Percentiles rank a stretch among this genome's conserved stretches.
Evolutionary conservation across 2,113 vertebrate species (phyloP).

Genomic region (Egretta garzetta): DNA sequence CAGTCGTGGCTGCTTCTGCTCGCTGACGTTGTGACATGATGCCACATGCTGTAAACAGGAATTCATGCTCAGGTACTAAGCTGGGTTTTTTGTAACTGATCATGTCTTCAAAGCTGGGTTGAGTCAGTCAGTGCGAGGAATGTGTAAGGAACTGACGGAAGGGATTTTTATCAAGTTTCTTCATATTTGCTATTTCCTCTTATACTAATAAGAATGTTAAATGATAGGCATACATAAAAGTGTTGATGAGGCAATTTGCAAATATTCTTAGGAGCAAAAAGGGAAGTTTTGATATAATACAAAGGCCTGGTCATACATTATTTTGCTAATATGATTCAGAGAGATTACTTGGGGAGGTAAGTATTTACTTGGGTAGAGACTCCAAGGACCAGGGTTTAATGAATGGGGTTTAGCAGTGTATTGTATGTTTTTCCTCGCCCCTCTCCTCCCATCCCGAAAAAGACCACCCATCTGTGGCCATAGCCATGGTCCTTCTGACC

Average conservation of each 20-base stretch:
- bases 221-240: neutral
- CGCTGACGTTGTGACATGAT: neutral
- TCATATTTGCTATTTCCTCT: neutral
- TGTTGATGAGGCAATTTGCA: neutral
- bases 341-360: neutral
- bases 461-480: neutral
- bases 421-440: neutral
- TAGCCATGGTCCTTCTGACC: neutral
- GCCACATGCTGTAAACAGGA: neutral
- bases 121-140: neutral
- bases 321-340: neutral
- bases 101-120: neutral
- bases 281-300: neutral
- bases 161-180: neutral
- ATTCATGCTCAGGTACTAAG: neutral
- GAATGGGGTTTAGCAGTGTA: neutral
- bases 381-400: neutral
- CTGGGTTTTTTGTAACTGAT: neutral
- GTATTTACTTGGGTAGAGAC: neutral
- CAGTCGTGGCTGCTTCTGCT: neutral
- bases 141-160: neutral
- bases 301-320: neutral
- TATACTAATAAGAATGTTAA: neutral
- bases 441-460: fast-evolving
- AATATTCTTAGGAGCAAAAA: neutral